Evolutionary conservation across 2,888 invertebrate species (phyloP), one percentile per base, ranked within the genome.

Genomic region (Lathronympha strigana): DNA sequence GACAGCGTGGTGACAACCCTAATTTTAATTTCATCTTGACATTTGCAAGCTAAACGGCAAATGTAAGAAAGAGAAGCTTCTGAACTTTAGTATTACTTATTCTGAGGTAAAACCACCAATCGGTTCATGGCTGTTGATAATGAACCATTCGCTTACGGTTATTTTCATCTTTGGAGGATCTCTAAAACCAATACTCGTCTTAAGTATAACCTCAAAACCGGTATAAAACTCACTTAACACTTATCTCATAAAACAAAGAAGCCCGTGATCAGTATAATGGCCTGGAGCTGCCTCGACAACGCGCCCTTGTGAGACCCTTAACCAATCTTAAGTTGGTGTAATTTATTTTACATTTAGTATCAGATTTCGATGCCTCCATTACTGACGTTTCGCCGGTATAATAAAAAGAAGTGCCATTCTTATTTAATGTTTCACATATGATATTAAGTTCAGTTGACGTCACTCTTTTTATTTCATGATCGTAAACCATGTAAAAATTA

Each of bases 321-420:
- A 57, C 58, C 53, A 61, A 31, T 54, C 15, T 53, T 47, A 19
- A n/a, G n/a, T n/a, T 49, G 55, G 55, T 62, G 62, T 33, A 23
- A 63, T 47, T 33, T 33, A 33, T 33, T 9, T 40, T 40, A 11
- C 40, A 55, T 40, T 25, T 57, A 55, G 62, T 67, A 60, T 69
- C 70, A 67, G 67, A 53, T 72, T 73, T 67, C 77, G 60, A 57
- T 72, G 75, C 73, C 71, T 72, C 70, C 70, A 69, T 73, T 50
- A 31, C 28, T 53, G 57, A 64, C 69, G 64, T 69, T 40, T 69
- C 70, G 67, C 58, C 72, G 70, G 76, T 73, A 73, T 67, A 25
- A 25, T 6, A 6, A 8, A 51, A 19, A 71, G 69, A 75, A 69
- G 72, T 71, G 74, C 75, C 76, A 72, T 76, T 75, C 73, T 73